Conservation (phyloP, 1,140 invertebrate species). For the Nylanderia fulva region DNA sequence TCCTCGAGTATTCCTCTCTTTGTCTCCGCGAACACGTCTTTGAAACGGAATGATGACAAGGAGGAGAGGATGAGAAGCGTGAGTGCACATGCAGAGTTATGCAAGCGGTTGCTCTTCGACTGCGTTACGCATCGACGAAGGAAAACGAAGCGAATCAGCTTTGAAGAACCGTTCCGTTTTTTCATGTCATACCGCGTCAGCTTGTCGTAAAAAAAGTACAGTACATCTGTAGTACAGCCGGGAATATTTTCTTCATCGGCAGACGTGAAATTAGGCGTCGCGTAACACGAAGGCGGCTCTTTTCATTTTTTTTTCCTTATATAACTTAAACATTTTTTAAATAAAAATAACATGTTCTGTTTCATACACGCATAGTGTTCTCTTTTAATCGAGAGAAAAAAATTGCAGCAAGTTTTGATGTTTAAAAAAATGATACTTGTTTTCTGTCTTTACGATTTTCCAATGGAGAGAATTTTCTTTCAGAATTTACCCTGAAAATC, state of each 20-base stretch:
- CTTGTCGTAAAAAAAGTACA: slow-evolving; percentile 18
- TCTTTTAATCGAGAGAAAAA: neutral
- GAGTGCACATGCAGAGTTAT: slow-evolving; percentile 1
- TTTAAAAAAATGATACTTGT: neutral
- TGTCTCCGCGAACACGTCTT: slow-evolving; percentile 23
- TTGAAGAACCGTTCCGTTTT: slow-evolving; percentile 48
- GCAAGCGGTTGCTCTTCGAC: slow-evolving; percentile 35
- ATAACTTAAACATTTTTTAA: neutral
- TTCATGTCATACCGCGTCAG: neutral
- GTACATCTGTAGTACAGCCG: neutral
- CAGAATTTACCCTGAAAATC: too few species aligned
- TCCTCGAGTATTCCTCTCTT: slow-evolving; percentile 17
- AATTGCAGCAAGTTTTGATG: neutral
- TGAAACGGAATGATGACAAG: slow-evolving; percentile 28
- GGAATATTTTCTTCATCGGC: slow-evolving; percentile 27
- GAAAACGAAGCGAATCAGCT: slow-evolving; percentile 34
- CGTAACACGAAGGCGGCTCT: neutral
- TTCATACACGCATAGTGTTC: neutral
- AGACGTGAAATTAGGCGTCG: neutral
- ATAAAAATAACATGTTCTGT: neutral
- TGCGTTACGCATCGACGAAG: slow-evolving; percentile 48
- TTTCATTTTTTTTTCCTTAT: too few species aligned
- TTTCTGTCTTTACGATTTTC: neutral
- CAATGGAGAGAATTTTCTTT: too few species aligned
- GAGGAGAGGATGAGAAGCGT: neutral